These are phyloP conservation scores for Porites divaricata DNA, from an alignment of 92 coral and sea anemone species.

Conservation along the genomic window DNA sequence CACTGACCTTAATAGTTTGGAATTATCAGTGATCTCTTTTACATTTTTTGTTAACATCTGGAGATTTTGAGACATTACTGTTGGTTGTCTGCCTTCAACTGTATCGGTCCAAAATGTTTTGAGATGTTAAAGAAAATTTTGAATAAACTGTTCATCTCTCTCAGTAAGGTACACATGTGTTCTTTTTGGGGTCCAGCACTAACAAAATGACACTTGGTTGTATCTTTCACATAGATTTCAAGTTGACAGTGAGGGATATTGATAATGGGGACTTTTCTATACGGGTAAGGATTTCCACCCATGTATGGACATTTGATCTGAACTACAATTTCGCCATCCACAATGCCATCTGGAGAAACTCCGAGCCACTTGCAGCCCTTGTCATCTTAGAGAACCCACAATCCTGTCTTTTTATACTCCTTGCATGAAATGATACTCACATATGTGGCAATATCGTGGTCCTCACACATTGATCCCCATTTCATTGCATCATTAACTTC, in stretches of 20 bases:
- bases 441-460: constrained; percentile 13
- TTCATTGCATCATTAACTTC: constrained; percentile 18
- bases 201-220: constrained; percentile 36
- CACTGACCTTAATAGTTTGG: neutral
- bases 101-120: constrained; percentile 32
- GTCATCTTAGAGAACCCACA: neutral
- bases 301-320: constrained; percentile 49
- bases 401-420: neutral
- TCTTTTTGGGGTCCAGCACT: constrained; percentile 33
- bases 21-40: neutral
- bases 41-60: neutral
- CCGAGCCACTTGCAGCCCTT: neutral
- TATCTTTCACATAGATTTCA: constrained; percentile 18
- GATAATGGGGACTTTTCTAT: constrained; percentile 19
- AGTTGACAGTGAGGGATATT: constrained; percentile 34
- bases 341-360: constrained; percentile 31
- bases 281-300: constrained; percentile 44
- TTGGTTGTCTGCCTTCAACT: neutral
- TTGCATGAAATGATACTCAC: neutral
- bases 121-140: constrained; percentile 7
- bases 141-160: constrained; percentile 28
- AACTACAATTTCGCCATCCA: constrained; percentile 12
- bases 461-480: constrained; percentile 42
- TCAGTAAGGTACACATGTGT: constrained; percentile 13
- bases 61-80: neutral